Percentiles rank a stretch among this genome's conserved stretches.
Conservation (phyloP, 2,113 vertebrate species). For the Podarcis raffonei region DNA sequence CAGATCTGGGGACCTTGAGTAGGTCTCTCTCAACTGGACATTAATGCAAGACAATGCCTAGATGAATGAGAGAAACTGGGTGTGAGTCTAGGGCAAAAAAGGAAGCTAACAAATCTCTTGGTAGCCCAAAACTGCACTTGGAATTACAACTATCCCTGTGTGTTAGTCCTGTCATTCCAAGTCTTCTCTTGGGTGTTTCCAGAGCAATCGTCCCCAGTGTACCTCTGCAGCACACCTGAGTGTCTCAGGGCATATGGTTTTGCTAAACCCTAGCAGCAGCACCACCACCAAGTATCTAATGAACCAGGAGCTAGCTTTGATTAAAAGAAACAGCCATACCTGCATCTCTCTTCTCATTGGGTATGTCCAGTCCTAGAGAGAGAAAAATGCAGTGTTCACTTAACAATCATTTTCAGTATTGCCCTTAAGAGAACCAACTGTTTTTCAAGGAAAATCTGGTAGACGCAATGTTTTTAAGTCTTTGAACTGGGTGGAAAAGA, state of each 20-base stretch:
- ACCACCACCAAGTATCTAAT: background rate
- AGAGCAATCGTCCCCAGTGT: background rate
- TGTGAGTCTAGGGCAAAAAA: too few species aligned
- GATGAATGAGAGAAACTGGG: background rate
- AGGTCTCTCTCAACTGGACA: background rate
- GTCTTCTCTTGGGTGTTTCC: background rate
- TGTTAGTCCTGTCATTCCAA: background rate
- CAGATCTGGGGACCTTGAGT: background rate
- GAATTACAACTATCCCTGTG: background rate
- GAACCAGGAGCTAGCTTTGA: fast-evolving
- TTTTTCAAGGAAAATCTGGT: background rate
- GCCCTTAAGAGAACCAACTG: background rate
- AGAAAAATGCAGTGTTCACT: background rate
- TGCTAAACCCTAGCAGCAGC: background rate
- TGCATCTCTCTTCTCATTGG: slow-evolving; percentile 99
- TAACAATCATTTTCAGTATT: background rate
- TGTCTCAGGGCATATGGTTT: background rate
- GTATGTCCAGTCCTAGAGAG: slow-evolving; percentile 93
- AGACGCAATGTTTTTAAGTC: background rate
- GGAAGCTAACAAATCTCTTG: background rate
- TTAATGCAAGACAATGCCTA: background rate
- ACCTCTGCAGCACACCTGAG: background rate
- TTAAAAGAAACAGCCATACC: slow-evolving; percentile 74
- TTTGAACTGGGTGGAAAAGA: background rate
- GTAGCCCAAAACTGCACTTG: background rate